A percentile compares a stretch with the other conserved stretches of the same genome.
Conservation (phyloP, 2,888 invertebrate species). For the Cheilosia vulpina region DNA sequence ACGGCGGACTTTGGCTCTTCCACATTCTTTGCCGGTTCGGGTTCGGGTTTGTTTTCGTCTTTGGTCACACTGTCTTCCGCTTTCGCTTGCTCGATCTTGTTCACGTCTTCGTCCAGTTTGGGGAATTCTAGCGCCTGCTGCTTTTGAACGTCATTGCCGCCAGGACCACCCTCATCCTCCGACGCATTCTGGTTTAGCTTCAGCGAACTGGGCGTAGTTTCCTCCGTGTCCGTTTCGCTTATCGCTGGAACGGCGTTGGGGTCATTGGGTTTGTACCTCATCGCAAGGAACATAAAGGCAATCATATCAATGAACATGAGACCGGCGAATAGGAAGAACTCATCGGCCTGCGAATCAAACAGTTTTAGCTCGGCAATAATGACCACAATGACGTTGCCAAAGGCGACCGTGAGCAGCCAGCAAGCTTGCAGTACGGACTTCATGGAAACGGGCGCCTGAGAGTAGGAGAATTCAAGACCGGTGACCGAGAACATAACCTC, state of each 20-base stretch:
- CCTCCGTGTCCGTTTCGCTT: slow-evolving; percentile 53
- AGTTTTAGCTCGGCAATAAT: slow-evolving; percentile 92
- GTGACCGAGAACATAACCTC: slow-evolving; percentile 88
- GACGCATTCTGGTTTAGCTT: slow-evolving; percentile 30
- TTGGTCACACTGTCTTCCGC: not conserved
- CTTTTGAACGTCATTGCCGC: not conserved
- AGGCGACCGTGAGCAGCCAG: slow-evolving; percentile 96
- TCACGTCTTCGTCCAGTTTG: not conserved
- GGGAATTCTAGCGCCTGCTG: slow-evolving; percentile 8
- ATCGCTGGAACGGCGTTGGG: slow-evolving; percentile 69
- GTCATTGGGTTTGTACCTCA: slow-evolving; percentile 87
- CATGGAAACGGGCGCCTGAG: slow-evolving; percentile 91
- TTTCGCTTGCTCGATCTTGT: slow-evolving; percentile 14
- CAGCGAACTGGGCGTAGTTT: slow-evolving; percentile 55
- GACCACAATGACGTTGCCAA: slow-evolving; percentile 97
- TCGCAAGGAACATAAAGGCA: slow-evolving; percentile 91
- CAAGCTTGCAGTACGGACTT: slow-evolving; percentile 96
- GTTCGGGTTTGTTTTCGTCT: not conserved
- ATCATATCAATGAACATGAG: slow-evolving; percentile 94
- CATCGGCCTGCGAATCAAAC: slow-evolving; percentile 91
- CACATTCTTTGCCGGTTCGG: not conserved
- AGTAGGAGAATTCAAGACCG: slow-evolving; percentile 89
- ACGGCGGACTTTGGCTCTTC: not conserved
- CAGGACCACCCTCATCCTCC: slow-evolving; percentile 1
- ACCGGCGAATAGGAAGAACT: slow-evolving; percentile 95